Evolutionary conservation across 92 coral and sea anemone genomes (phyloP).

Genomic region (Paramuricea clavata): DNA sequence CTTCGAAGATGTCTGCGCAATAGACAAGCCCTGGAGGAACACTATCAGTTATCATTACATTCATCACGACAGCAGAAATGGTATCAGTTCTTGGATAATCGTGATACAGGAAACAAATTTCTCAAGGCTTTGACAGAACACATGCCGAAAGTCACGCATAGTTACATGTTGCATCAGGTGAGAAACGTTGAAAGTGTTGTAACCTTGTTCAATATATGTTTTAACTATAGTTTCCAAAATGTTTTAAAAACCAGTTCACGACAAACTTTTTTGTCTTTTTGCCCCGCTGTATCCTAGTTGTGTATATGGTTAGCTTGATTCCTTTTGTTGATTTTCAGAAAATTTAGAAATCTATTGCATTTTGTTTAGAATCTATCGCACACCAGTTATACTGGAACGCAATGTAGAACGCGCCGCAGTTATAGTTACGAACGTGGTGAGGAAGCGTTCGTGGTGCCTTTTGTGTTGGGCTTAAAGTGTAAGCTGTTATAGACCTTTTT

Average conservation of each 20-base stretch:
- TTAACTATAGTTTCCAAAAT: not conserved
- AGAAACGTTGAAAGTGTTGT: not conserved
- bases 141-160: constrained; percentile 99
- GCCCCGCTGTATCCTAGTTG: no score
- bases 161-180: constrained; percentile 99
- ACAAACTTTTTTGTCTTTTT: not conserved
- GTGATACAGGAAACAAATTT: constrained; percentile 97
- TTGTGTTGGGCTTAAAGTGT: no score
- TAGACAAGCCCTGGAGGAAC: constrained; percentile 99
- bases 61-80: constrained; percentile 99
- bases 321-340: not conserved
- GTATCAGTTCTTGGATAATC: constrained; percentile 98
- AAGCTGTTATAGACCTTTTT: no score
- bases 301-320: no score
- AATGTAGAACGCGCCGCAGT: no score
- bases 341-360: no score
- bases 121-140: constrained; percentile 98
- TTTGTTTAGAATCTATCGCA: no score
- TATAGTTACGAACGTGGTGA: not conserved
- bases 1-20: constrained; percentile 95
- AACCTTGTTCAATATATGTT: no score
- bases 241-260: not conserved
- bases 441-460: not conserved
- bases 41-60: constrained; percentile 94
- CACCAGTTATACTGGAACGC: no score